phyloP scores from a whole-genome alignment of 2,888 invertebrate genomes.

The Abrostola triplasia region DNA sequence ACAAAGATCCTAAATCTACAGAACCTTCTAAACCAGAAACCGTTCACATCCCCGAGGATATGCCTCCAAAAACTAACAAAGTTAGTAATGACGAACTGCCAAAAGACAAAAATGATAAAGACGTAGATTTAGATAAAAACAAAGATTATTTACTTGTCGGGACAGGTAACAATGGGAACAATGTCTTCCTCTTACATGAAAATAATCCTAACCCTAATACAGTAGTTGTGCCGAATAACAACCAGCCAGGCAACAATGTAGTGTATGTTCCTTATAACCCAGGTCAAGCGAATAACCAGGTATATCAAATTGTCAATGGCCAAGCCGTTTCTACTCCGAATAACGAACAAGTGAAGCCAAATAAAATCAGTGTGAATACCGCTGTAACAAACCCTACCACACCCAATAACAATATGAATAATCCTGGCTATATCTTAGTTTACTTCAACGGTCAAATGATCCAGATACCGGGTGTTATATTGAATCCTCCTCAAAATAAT shows the following conservation, averaged over 20 bases:
- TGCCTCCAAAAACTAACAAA: constrained; percentile 35
- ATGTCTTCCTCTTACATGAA: constrained; percentile 45
- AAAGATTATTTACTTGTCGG: constrained; percentile 48
- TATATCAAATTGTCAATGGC: constrained; percentile 32
- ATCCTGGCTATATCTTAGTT: constrained; percentile 35
- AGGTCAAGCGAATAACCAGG: constrained; percentile 26
- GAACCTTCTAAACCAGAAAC: background rate
- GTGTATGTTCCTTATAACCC: constrained; percentile 41
- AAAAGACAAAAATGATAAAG: constrained; percentile 2
- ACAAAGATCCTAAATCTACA: background rate
- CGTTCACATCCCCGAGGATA: background rate
- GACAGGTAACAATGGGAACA: constrained; percentile 32
- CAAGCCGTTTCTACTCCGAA: constrained; percentile 14
- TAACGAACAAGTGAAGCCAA: constrained; percentile 21
- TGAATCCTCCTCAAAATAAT: constrained; percentile 40
- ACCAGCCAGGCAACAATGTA: constrained; percentile 31
- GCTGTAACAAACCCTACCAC: background rate
- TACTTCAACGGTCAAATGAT: constrained; percentile 48
- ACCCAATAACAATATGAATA: constrained; percentile 16
- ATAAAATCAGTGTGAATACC: constrained; percentile 21
- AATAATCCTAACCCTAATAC: constrained; percentile 30
- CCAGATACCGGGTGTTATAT: constrained; percentile 43
- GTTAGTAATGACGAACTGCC: constrained; percentile 8
- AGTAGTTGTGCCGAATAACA: constrained; percentile 10
- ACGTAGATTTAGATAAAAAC: constrained; percentile 18